phyloP scores from a whole-genome alignment of 2,888 invertebrate genomes.

The Herminia tarsipennalis region DNA sequence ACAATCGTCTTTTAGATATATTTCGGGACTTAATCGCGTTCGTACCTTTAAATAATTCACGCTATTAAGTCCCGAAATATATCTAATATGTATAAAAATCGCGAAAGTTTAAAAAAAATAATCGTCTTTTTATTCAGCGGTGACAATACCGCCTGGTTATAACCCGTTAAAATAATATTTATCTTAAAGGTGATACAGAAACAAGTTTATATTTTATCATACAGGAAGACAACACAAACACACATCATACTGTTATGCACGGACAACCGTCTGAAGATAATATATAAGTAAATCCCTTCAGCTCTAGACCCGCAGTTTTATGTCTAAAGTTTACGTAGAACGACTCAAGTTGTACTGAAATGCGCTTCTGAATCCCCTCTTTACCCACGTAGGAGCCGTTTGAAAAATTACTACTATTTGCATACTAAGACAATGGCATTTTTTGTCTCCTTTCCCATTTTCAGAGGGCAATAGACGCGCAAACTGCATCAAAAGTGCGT shows the following conservation, averaged over 20 bases:
- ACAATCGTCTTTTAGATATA: too few species aligned
- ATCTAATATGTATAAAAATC: too few species aligned
- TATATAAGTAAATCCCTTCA: constrained; percentile 41
- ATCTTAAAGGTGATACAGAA: constrained; percentile 2
- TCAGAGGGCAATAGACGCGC: too few species aligned
- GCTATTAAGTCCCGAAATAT: too few species aligned
- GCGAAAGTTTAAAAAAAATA: too few species aligned
- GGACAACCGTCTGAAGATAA: constrained; percentile 6
- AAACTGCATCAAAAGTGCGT: too few species aligned
- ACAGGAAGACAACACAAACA: neutral
- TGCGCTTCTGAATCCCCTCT: constrained; percentile 28
- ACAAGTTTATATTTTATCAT: constrained; percentile 4
- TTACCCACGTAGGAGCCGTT: constrained; percentile 32
- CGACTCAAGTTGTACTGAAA: constrained; percentile 47
- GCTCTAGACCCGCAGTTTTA: constrained; percentile 50
- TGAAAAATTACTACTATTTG: constrained; percentile 47
- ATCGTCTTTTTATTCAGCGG: too few species aligned
- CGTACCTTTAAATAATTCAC: too few species aligned
- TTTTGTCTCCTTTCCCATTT: neutral
- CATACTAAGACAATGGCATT: constrained; percentile 32
- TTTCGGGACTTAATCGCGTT: too few species aligned
- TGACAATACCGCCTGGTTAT: too few species aligned
- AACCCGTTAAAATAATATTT: too few species aligned
- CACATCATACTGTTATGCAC: constrained; percentile 1
- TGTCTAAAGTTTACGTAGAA: constrained; percentile 52